Base-by-base conservation (phyloP, 2,113 vertebrate species). In the Sapayoa aenigma region DNA sequence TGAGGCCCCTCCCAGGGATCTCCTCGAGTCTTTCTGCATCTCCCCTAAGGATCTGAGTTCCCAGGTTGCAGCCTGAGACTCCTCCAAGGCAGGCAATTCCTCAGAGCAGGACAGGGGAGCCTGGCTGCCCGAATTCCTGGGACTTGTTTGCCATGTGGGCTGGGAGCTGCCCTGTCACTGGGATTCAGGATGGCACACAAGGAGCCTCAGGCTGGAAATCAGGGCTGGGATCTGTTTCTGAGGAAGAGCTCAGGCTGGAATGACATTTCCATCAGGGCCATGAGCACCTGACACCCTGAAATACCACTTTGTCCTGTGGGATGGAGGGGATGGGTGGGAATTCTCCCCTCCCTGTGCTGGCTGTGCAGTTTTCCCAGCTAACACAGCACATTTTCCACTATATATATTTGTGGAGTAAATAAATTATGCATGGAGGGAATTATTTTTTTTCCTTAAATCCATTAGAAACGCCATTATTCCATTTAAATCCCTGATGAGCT, bases 401-500 rank as follows among this genome's bases (percentile, higher is more conserved):
- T 14, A 24, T 47, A 49, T 18, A 55, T 44, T n/a, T 30, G 7
- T 65, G 69, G 30, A 49, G 69, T 63, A 68, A 93, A 82, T 93
- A 90, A 74, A 94, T 90, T 69, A 93, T 93, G 69, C 87, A 88
- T 81, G 71, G 59, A 77, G 39, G 59, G 59, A 72, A 62, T 71
- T 24, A 17, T 50, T n/a, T 76, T 60, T 68, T 60, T 50, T 21
- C 44, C 39, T 85, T 84, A 95, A 90, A 93, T 93, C 84, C 66
- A 69, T 93, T 84, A 82, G 41, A 74, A 93, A 74, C 1, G 4
- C 35, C 1, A 3, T 82, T 94, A 82, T 69, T 92, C 44, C 79
- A 84, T 84, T 88, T 69, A 71, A 90, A 88, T 93, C 71, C 71
- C 82, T 85, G 71, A 94, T 90, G 90, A 93, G 84, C 75, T 85